These are phyloP conservation scores for Mythimna impura DNA, from an alignment of 2,888 invertebrate genomes.

Conservation along the genomic window DNA sequence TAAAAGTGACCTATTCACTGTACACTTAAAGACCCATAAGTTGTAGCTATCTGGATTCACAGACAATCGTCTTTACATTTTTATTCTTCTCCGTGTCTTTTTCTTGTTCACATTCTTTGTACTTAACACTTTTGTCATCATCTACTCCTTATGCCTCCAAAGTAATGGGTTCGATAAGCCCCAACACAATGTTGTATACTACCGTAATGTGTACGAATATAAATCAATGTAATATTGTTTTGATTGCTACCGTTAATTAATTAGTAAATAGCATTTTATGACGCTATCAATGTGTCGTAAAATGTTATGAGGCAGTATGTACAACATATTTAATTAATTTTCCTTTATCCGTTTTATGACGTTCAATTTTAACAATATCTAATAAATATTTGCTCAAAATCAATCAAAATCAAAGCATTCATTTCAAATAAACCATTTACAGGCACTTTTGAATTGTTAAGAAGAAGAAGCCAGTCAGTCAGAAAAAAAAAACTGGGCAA, in stretches of 20 bases:
- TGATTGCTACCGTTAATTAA: constrained; percentile 40
- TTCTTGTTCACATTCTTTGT: too few species aligned
- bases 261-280: constrained; percentile 43
- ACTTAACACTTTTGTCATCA: too few species aligned
- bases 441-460: too few species aligned
- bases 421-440: too few species aligned
- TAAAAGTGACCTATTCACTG: too few species aligned
- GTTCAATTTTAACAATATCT: not conserved
- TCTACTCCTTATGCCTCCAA: not conserved
- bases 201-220: not conserved
- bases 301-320: constrained; percentile 26
- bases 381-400: constrained; percentile 5
- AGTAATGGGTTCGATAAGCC: not conserved
- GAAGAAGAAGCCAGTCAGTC: too few species aligned
- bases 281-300: constrained; percentile 24
- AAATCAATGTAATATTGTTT: constrained; percentile 38
- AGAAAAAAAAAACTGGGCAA: too few species aligned
- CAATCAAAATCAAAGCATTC: too few species aligned
- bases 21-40: too few species aligned
- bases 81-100: too few species aligned
- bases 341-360: not conserved
- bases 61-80: too few species aligned
- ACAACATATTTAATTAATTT: constrained; percentile 31
- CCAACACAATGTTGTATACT: constrained; percentile 3
- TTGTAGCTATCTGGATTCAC: too few species aligned